Base-by-base conservation (phyloP, 1,140 invertebrate species). In the Maniola jurtina region DNA sequence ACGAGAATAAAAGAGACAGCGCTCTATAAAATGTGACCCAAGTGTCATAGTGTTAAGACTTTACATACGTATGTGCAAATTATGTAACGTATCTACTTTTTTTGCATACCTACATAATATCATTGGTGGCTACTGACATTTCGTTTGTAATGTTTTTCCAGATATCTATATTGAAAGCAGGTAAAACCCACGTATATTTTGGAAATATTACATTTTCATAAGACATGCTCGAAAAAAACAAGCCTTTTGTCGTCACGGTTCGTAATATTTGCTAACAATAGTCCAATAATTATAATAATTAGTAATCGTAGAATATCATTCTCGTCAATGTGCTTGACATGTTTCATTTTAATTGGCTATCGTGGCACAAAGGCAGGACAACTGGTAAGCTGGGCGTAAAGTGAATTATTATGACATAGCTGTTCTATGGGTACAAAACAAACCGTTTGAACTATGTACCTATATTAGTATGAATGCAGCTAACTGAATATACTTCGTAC, bases 261-360 rank as follows among this genome's bases (percentile, higher is more conserved):
- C 9, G 9, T 36, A 36, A 6, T 36, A 36, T 36, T 36, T 6
- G 5, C 5, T 68, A 69, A 86, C 77, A 79, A 83, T 84, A 77
- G n/a, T 0, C 11, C 11, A 48, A 81, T 84, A 86, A 85, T 82
- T 6, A 11, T 15, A 15, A 48, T 84, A 83, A 72, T 84, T 75
- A 81, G 0, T 16, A 52, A 25, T 73, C 75, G 73, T 69, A 71
- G 57, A 81, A 83, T 79, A 81, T 83, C 81, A 78, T 73, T 67
- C 48, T 61, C 76, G 83, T 83, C 82, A 81, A 82, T 79, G 72
- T 79, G 82, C 77, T 79, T 84, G 80, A 86, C 84, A 81, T 88
- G 86, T 85, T 81, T 76, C 81, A 80, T 84, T 81, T 83, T 88
- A 88, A 89, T 89, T 89, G 85, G 83, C 86, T 85, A 79, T 74